Evolutionary conservation across 1,140 invertebrate species (phyloP), one percentile per base, ranked within the genome.

Genomic region (Patella vulgata): DNA sequence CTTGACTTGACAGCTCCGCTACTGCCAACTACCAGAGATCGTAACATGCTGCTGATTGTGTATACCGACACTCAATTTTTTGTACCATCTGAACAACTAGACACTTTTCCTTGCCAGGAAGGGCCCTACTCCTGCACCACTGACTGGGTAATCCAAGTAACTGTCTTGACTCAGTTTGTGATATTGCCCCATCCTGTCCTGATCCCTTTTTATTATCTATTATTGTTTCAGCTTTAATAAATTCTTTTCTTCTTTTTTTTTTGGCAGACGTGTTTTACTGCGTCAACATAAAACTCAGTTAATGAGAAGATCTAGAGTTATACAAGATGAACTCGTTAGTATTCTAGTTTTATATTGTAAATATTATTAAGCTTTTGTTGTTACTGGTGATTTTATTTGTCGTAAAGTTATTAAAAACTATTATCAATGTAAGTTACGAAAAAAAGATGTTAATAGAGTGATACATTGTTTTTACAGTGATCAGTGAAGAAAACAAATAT

Each of bases 261-360:
- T n/a, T 73, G 68, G 27, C 70, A 83, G 82, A 6, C 76, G 81
- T 8, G 68, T 80, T 36, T 55, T 84, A 19, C 60, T 84, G 47
- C 55, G 81, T 25, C 83, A 84, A 59, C 83, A 84, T 55, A 82
- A 81, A 52, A 73, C 82, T 23, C 79, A 82, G 55, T 73, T 84
- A 73, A 74, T 78, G 63, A 71, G 75, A 58, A 73, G 73, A 43
- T 83, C 83, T 17, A 70, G 68, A 65, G 71, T 77, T 57, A 77
- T 84, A 14, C 79, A 80, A 57, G 73, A 82, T 52, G 80, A 84
- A 73, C 62, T 84, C 59, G 81, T 83, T 59, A 54, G 55, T 54
- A 28, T 6, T 58, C 19, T 54, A 50, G 19, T 56, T 27, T 6
- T n/a, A 19, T 48, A 23, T 25, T 11, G 21, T 27, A 44, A 47